phyloP scores from a whole-genome alignment of 1,140 invertebrate genomes.

The Drosophila bifasciata region DNA sequence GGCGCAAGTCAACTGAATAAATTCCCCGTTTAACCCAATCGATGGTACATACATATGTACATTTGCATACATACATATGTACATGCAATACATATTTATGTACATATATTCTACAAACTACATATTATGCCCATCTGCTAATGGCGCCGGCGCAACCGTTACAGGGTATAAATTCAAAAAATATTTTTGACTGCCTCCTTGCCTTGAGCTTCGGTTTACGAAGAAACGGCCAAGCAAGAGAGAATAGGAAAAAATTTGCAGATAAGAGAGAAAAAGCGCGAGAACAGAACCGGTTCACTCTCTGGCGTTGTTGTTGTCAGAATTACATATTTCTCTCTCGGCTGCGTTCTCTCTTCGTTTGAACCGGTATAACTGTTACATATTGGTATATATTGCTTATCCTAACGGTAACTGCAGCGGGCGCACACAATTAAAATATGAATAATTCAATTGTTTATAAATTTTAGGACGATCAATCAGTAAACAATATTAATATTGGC shows the following conservation, averaged over 20 bases:
- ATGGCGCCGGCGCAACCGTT: slow-evolving; percentile 60
- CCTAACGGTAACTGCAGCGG: no score
- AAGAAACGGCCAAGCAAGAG: background rate
- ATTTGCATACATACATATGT: no score
- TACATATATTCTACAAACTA: no score
- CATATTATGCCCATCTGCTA: background rate
- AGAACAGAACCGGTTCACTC: slow-evolving; percentile 1
- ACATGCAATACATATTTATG: no score
- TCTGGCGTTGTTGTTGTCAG: background rate
- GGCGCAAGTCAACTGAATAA: no score
- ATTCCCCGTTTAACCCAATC: no score
- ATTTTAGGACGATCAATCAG: no score
- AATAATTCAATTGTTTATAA: no score
- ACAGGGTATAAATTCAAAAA: slow-evolving; percentile 16
- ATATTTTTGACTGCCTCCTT: no score
- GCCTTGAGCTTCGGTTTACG: background rate
- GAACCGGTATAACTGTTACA: slow-evolving; percentile 31
- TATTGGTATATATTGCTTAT: slow-evolving; percentile 1
- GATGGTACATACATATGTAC: no score
- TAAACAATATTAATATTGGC: no score
- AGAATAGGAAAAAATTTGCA: slow-evolving; percentile 22
- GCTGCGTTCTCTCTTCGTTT: slow-evolving; percentile 17
- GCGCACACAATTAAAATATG: no score
- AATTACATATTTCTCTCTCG: background rate
- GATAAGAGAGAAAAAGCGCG: background rate